These are phyloP conservation scores for Hemiscyllium ocellatum DNA, from an alignment of 2,113 vertebrate species.

Conservation along the genomic window DNA sequence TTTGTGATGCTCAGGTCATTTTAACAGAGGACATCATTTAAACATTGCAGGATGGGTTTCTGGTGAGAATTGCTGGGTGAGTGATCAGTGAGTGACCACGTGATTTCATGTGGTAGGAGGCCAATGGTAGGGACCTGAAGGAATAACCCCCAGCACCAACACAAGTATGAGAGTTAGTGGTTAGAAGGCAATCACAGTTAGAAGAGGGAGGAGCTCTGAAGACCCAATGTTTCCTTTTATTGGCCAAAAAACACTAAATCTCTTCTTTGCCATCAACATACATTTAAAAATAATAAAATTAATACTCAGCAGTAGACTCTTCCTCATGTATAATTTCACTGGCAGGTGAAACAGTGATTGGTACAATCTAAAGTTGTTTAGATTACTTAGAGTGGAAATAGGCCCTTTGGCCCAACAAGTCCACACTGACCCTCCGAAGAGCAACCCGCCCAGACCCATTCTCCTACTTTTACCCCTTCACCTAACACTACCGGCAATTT, in stretches of 20 bases:
- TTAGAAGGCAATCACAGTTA: not conserved
- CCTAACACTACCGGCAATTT: too few relatives aligned
- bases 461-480: too few relatives aligned
- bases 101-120: not conserved
- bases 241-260: not conserved
- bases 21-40: not conserved
- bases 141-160: not conserved
- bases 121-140: not conserved
- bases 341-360: not conserved
- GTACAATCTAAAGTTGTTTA: not conserved
- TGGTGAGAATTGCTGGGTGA: not conserved
- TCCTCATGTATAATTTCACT: not conserved
- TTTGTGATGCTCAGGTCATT: not conserved
- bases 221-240: not conserved
- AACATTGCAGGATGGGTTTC: not conserved
- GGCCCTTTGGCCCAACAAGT: too few relatives aligned
- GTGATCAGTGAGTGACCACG: not conserved
- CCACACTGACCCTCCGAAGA: too few relatives aligned
- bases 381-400: too few relatives aligned
- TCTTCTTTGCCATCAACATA: not conserved
- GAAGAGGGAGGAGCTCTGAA: not conserved
- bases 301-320: not conserved
- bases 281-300: not conserved
- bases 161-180: not conserved
- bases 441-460: too few relatives aligned